Percentiles rank a stretch among this genome's conserved stretches.
These are phyloP conservation scores for Orgyia antiqua DNA, from an alignment of 2,888 invertebrate genomes.

Conservation along the genomic window DNA sequence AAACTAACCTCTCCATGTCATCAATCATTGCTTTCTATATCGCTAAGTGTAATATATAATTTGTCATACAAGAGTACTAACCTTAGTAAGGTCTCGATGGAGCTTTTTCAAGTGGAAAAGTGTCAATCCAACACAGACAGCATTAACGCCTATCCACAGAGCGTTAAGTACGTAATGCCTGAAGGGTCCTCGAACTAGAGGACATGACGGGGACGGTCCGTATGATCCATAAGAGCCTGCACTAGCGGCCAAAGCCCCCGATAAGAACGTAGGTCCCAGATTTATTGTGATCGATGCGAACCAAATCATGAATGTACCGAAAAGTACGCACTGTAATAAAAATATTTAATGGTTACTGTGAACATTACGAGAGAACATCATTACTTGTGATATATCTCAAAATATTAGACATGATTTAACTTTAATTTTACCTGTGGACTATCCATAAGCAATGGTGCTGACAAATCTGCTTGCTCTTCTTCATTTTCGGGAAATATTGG, in stretches of 20 bases:
- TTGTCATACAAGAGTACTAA: slow-evolving; percentile 31
- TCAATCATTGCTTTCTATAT: slow-evolving; percentile 21
- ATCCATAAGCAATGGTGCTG: slow-evolving; percentile 88
- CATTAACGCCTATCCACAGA: slow-evolving; percentile 92
- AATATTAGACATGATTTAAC: too few relatives aligned
- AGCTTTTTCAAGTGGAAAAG: slow-evolving; percentile 90
- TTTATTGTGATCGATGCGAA: slow-evolving; percentile 94
- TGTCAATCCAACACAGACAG: slow-evolving; percentile 90
- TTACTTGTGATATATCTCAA: too few relatives aligned
- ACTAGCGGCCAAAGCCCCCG: slow-evolving; percentile 89
- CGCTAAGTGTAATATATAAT: background rate
- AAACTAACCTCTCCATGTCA: slow-evolving; percentile 53
- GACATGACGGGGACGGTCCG: slow-evolving; percentile 86
- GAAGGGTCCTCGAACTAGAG: slow-evolving; percentile 91
- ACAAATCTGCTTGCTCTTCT: slow-evolving; percentile 81
- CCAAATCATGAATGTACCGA: slow-evolving; percentile 96
- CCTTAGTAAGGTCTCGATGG: slow-evolving; percentile 88
- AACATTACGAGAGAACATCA: too few relatives aligned
- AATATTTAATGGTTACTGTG: slow-evolving; percentile 5
- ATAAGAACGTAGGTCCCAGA: slow-evolving; percentile 91
- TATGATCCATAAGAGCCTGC: slow-evolving; percentile 85
- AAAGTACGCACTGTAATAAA: slow-evolving; percentile 87
- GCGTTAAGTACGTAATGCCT: slow-evolving; percentile 94
- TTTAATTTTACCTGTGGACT: slow-evolving; percentile 81
- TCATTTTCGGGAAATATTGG: slow-evolving; percentile 91